phyloP scores from a whole-genome alignment of 2,113 vertebrate genomes.

The Hippocampus mohnikei region DNA sequence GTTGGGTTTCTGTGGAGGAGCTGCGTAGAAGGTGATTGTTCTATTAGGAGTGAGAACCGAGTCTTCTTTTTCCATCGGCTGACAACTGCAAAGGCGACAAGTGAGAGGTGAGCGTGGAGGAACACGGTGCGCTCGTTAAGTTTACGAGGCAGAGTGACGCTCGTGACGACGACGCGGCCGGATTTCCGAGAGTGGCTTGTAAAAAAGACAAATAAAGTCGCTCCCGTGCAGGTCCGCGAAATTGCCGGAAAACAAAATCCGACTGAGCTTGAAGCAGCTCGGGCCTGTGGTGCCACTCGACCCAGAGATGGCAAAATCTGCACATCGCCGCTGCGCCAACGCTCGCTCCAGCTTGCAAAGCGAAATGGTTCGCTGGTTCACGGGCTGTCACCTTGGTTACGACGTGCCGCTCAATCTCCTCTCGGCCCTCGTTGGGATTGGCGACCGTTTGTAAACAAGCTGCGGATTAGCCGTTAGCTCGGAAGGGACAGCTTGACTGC shows the following conservation, averaged over 20 bases:
- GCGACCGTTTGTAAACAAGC: not conserved
- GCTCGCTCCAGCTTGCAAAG: constrained; percentile 1
- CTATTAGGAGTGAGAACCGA: too few species aligned
- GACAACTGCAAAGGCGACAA: not conserved
- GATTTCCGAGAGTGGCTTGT: not conserved
- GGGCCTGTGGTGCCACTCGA: constrained; percentile 23
- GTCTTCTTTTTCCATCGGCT: not conserved
- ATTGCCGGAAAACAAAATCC: not conserved
- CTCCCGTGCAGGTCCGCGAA: constrained; percentile 12
- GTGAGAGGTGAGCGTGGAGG: not conserved
- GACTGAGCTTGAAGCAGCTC: constrained; percentile 3
- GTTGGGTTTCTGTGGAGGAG: too few species aligned
- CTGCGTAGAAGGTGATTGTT: too few species aligned
- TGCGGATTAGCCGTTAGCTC: not conserved
- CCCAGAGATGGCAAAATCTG: constrained; percentile 23
- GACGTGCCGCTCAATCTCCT: not conserved
- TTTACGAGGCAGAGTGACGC: not conserved
- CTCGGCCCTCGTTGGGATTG: not conserved
- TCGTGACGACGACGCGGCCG: not conserved
- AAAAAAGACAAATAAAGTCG: not conserved
- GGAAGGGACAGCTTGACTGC: too few species aligned
- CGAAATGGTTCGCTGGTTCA: not conserved
- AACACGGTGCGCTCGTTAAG: not conserved
- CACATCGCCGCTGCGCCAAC: not conserved
- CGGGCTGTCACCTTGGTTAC: not conserved